These are phyloP conservation scores for Drosophila kuntzei DNA, from an alignment of 2,888 invertebrate species.

Conservation along the genomic window DNA sequence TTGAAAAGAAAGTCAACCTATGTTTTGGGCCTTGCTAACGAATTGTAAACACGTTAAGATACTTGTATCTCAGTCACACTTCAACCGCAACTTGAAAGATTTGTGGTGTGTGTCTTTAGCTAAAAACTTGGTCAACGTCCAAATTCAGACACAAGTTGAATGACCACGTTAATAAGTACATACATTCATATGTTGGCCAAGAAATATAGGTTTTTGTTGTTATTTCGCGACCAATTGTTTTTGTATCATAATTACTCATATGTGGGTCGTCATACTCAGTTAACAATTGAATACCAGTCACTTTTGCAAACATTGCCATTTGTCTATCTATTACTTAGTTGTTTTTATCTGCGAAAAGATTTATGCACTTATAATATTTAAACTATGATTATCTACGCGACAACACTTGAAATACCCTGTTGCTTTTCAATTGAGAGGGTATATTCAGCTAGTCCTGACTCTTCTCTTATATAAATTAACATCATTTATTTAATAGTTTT, in stretches of 20 bases:
- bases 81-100: constrained; percentile 2
- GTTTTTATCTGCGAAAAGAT: not conserved
- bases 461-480: not conserved
- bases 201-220: constrained; percentile 12
- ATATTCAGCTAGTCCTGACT: not conserved
- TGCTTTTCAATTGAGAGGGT: not conserved
- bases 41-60: constrained; percentile 58
- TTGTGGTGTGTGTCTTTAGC: constrained; percentile 17
- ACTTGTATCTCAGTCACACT: constrained; percentile 27
- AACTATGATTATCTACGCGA: not conserved
- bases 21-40: constrained; percentile 42
- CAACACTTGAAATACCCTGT: not conserved
- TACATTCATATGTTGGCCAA: constrained; percentile 16
- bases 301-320: constrained; percentile 8
- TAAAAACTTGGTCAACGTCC: constrained; percentile 59
- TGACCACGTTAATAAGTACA: constrained; percentile 52
- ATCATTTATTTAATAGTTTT: constrained; percentile 15
- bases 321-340: not conserved
- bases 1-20: constrained; percentile 72
- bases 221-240: constrained; percentile 32
- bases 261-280: constrained; percentile 26
- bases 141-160: constrained; percentile 58
- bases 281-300: constrained; percentile 9
- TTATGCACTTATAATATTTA: constrained; percentile 12
- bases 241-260: not conserved